Evolutionary conservation across 2,797 vertebrate genomes (phyloP), one percentile per base, ranked within the genome.

Genomic region (Gambusia yucatana): DNA sequence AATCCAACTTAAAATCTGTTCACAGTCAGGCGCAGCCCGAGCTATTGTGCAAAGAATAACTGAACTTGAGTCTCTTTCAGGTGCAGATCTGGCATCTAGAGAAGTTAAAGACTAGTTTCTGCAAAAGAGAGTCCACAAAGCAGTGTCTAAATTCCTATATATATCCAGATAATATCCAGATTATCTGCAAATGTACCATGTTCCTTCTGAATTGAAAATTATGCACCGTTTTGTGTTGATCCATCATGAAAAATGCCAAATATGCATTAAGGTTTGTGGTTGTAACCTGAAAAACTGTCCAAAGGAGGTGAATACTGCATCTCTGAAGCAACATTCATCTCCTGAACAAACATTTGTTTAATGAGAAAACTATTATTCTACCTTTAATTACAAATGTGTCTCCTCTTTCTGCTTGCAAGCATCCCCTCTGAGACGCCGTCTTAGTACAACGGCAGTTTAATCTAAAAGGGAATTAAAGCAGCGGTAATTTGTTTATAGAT

Each of bases 401-500:
- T 91, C 89, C 88, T 85, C 88, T 83, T 79, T 76, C 86, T 87
- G 89, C 91, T 91, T 91, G 92, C 90, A 93, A 93, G 94, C 76
- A 90, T 90, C 85, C 93, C 90, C 93, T 91, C 80, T 83, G 93
- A 94, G 94, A 92, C 79, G 67, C 76, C 55, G 73, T 89, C 85
- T 94, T 95, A 93, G 91, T 94, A 94, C 93, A 91, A 92, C 87
- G 87, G 88, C 83, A 77, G 90, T 94, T 95, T 95, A 94, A 96
- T 96, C 93, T 91, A 90, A 92, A 94, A 88, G 82, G 90, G 93
- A 95, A 96, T 95, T 95, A 96, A 94, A 94, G 90, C 89, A 63
- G 77, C 87, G 75, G 86, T 95, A 96, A 96, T 96, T 95, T 92
- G 92, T 95, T 94, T 94, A 94, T 92, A 91, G 88, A 89, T 85